Conservation (phyloP, 2,113 vertebrate genomes). For the Callionymus lyra region DNA sequence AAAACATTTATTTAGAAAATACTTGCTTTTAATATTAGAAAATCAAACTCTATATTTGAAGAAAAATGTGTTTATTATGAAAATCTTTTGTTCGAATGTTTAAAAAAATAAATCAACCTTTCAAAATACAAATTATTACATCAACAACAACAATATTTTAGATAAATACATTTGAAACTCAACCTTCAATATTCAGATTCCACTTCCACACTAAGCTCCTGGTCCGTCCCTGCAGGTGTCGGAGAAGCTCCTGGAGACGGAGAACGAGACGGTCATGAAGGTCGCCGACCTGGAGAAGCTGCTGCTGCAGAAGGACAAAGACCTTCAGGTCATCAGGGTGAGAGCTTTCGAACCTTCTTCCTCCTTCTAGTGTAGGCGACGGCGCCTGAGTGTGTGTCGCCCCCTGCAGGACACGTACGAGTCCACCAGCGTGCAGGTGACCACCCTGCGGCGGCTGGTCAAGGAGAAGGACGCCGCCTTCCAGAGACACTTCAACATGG, state of each 20-base stretch:
- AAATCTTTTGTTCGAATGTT: no score
- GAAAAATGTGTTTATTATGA: no score
- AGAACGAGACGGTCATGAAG: conserved; percentile 96
- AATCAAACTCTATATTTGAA: no score
- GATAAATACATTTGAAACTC: no score
- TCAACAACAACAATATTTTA: no score
- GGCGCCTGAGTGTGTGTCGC: conserved; percentile 23
- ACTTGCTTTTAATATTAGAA: no score
- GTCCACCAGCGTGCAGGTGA: conserved; percentile 84
- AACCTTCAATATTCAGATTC: no score
- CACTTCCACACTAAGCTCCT: no score
- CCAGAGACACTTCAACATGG: conserved; percentile 74
- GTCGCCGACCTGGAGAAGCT: conserved; percentile 91
- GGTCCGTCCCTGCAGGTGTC: conserved; percentile 68
- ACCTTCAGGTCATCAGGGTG: conserved; percentile 80
- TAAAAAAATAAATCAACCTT: no score
- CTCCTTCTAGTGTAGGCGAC: no score
- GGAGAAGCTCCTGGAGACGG: conserved; percentile 90
- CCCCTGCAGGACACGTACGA: conserved; percentile 83
- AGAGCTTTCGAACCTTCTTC: conserved; percentile 4
- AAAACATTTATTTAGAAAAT: no score
- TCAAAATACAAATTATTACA: no score
- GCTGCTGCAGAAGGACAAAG: conserved; percentile 86
- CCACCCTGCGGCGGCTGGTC: conserved; percentile 82
- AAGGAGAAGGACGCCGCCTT: conserved; percentile 91